A percentile compares a stretch with the other conserved stretches of the same genome.
phyloP scores from a whole-genome alignment of 2,888 invertebrate genomes.

The Aspidapion aeneum region DNA sequence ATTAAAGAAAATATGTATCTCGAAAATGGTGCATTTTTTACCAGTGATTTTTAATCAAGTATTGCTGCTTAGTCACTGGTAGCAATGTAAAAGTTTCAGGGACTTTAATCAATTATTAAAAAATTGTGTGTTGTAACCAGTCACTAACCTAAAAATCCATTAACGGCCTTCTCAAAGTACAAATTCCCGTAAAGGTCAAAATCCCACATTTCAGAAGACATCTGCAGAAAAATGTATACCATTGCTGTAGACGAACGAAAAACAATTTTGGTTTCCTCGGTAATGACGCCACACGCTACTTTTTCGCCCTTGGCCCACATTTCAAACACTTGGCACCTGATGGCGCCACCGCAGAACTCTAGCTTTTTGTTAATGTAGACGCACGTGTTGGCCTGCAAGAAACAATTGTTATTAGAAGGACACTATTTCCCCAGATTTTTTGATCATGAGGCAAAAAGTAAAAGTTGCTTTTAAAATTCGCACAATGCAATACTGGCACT shows the following conservation, averaged over 20 bases:
- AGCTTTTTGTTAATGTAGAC: constrained; percentile 94
- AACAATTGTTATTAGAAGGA: too few relatives aligned
- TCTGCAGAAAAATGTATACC: constrained; percentile 96
- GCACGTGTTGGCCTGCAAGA: constrained; percentile 76
- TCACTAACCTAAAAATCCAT: constrained; percentile 65
- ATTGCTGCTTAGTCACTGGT: too few relatives aligned
- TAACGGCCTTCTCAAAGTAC: constrained; percentile 97
- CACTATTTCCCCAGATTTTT: too few relatives aligned
- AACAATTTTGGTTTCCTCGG: constrained; percentile 91
- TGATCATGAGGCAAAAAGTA: too few relatives aligned
- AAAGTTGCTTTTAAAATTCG: too few relatives aligned
- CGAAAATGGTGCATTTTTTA: too few relatives aligned
- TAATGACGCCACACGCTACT: constrained; percentile 93
- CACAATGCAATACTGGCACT: too few relatives aligned
- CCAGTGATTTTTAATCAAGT: too few relatives aligned
- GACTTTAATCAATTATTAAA: too few relatives aligned
- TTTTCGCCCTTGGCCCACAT: constrained; percentile 96
- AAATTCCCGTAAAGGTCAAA: constrained; percentile 98
- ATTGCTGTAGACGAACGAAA: constrained; percentile 96
- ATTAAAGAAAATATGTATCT: too few relatives aligned
- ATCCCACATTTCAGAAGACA: constrained; percentile 99
- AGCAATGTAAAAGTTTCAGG: too few relatives aligned
- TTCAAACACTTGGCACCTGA: constrained; percentile 87
- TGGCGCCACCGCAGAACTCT: constrained; percentile 82
- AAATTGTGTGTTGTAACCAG: too few relatives aligned